phyloP scores from a whole-genome alignment of 2,888 invertebrate genomes.

The Stratiomys singularior region DNA sequence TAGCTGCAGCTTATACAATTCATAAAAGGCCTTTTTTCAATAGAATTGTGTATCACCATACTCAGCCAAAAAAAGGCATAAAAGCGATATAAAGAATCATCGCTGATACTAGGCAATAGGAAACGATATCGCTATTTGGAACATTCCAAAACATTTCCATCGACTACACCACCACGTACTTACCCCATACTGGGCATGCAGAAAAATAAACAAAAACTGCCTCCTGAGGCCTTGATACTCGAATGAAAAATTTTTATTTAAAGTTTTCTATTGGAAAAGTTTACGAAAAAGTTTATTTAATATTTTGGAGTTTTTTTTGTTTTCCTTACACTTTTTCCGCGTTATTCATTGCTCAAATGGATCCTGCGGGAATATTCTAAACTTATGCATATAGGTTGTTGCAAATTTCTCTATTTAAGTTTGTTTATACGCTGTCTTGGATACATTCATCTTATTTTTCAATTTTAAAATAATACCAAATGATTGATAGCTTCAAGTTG shows the following conservation, averaged over 20 bases:
- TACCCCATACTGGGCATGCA: not conserved
- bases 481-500: slow-evolving; percentile 35
- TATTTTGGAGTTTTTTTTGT: slow-evolving; percentile 20
- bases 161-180: not conserved
- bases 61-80: not conserved
- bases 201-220: not conserved
- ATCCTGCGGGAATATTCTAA: not conserved
- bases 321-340: not conserved
- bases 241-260: slow-evolving; percentile 17
- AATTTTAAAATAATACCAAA: slow-evolving; percentile 27
- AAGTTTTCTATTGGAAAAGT: slow-evolving; percentile 38
- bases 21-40: too few species aligned
- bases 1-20: too few species aligned
- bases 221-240: not conserved
- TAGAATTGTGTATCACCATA: too few species aligned
- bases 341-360: not conserved
- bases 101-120: not conserved
- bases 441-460: slow-evolving; percentile 30
- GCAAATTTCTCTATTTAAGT: slow-evolving; percentile 11
- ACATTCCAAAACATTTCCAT: not conserved
- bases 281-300: slow-evolving; percentile 20
- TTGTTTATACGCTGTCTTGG: slow-evolving; percentile 18
- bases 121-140: not conserved
- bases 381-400: not conserved
- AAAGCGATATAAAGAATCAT: not conserved